A percentile compares a stretch with the other conserved stretches of the same genome.
These are phyloP conservation scores for Coregonus ussuriensis DNA, from an alignment of 2,797 vertebrate genomes.

Conservation along the genomic window DNA sequence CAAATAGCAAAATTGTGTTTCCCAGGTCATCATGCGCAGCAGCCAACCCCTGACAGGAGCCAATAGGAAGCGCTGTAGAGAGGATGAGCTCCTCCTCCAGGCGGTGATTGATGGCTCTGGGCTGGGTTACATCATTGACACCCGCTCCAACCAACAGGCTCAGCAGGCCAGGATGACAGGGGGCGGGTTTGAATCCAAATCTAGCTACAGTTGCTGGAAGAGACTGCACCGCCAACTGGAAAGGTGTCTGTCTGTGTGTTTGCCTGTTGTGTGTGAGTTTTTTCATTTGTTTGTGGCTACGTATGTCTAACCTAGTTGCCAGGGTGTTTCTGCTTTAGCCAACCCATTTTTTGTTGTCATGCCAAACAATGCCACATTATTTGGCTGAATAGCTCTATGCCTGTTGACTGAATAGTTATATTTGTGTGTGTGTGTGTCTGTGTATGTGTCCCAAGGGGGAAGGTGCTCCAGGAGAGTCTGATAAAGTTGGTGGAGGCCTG, in stretches of 20 bases:
- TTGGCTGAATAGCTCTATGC: not conserved
- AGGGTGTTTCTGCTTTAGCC: not conserved
- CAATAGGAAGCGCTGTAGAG: slow-evolving; percentile 79
- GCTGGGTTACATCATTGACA: slow-evolving; percentile 82
- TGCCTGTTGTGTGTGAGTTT: slow-evolving; percentile 3
- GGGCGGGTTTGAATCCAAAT: slow-evolving; percentile 82
- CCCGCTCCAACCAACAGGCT: slow-evolving; percentile 78
- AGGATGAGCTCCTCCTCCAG: slow-evolving; percentile 82
- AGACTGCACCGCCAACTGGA: slow-evolving; percentile 82
- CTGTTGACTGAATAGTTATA: not conserved
- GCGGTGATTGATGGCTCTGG: slow-evolving; percentile 66
- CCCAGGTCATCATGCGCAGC: slow-evolving; percentile 83
- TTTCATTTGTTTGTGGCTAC: not conserved
- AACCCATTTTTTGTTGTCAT: not conserved
- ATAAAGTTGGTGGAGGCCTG: slow-evolving; percentile 82
- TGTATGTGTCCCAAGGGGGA: slow-evolving; percentile 72
- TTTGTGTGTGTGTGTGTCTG: slow-evolving; percentile 1
- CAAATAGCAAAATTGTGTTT: not conserved
- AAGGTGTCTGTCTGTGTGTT: slow-evolving; percentile 66
- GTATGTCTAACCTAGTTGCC: not conserved
- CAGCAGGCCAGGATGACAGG: slow-evolving; percentile 81
- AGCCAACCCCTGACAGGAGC: slow-evolving; percentile 82
- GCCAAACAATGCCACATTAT: not conserved
- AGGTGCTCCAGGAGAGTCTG: slow-evolving; percentile 84
- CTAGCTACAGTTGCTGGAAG: slow-evolving; percentile 79